phyloP scores from a whole-genome alignment of 1,140 invertebrate genomes.

The Anagrus nilaparvatae region DNA sequence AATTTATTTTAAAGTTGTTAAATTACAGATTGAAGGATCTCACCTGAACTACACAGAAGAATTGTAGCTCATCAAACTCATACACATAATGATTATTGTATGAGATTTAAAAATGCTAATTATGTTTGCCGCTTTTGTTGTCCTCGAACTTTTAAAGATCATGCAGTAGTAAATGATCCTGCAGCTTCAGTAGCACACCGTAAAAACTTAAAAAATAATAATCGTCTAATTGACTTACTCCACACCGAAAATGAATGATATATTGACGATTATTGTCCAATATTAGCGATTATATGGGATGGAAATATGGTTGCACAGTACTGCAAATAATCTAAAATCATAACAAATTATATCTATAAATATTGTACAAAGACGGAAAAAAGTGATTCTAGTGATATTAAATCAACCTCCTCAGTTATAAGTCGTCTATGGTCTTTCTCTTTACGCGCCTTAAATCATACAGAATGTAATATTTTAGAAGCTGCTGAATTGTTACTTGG shows the following conservation, averaged over 20 bases:
- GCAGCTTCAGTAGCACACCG: constrained; percentile 19
- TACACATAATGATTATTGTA: constrained; percentile 19
- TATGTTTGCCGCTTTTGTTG: constrained; percentile 21
- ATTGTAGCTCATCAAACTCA: constrained; percentile 20
- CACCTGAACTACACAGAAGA: constrained; percentile 19
- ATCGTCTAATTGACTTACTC: constrained; percentile 24
- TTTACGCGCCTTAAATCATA: constrained; percentile 17
- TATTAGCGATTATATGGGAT: constrained; percentile 19
- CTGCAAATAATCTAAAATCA: constrained; percentile 19
- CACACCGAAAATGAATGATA: constrained; percentile 13
- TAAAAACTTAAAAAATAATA: constrained; percentile 20
- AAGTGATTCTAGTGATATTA: constrained; percentile 7
- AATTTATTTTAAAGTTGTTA: constrained; percentile 28
- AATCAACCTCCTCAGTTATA: constrained; percentile 4
- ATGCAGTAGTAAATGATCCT: constrained; percentile 19
- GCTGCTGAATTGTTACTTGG: constrained; percentile 22
- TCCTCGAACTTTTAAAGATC: constrained; percentile 17
- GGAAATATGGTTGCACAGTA: constrained; percentile 26
- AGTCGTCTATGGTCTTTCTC: constrained; percentile 18
- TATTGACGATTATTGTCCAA: constrained; percentile 29
- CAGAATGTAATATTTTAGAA: constrained; percentile 24
- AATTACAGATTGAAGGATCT: constrained; percentile 17
- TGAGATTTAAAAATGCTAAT: constrained; percentile 12
- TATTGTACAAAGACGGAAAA: constrained; percentile 15
- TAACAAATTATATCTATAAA: constrained; percentile 20